phyloP scores from a whole-genome alignment of 2,113 vertebrate genomes.

The Petrocephalus microphthalmus region DNA sequence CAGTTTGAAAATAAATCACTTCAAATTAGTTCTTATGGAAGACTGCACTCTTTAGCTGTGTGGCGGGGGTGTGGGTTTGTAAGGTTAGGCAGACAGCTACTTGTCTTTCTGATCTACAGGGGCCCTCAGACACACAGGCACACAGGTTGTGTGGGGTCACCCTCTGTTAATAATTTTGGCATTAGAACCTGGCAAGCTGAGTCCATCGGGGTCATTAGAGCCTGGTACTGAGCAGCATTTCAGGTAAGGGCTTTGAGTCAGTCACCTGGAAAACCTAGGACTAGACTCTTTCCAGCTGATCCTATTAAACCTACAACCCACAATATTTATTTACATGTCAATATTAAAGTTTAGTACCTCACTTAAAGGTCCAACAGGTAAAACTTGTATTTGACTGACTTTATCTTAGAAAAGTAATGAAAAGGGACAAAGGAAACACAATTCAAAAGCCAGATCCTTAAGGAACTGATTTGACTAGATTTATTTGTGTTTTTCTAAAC shows the following conservation, averaged over 20 bases:
- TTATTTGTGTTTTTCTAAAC: not conserved
- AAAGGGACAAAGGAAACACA: not conserved
- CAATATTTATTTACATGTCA: not conserved
- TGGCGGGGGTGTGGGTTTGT: not conserved
- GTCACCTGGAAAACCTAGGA: not conserved
- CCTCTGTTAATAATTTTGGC: not conserved
- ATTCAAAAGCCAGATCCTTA: not conserved
- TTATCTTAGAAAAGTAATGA: not conserved
- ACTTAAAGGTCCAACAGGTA: not conserved
- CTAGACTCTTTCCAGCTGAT: not conserved
- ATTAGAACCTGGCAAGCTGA: not conserved
- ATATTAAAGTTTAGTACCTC: not conserved
- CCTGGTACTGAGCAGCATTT: not conserved
- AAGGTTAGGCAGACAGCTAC: no score
- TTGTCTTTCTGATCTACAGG: not conserved
- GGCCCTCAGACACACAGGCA: not conserved
- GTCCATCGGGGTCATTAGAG: not conserved
- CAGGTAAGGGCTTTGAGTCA: not conserved
- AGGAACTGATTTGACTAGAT: slow-evolving; percentile 3
- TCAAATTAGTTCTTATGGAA: not conserved
- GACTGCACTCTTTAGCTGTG: not conserved
- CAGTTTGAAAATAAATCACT: slow-evolving; percentile 1
- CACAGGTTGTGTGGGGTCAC: not conserved
- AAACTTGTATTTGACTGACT: not conserved
- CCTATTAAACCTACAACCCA: not conserved